These are phyloP conservation scores for Amiota mariae DNA, from an alignment of 2,888 invertebrate species.

Conservation along the genomic window DNA sequence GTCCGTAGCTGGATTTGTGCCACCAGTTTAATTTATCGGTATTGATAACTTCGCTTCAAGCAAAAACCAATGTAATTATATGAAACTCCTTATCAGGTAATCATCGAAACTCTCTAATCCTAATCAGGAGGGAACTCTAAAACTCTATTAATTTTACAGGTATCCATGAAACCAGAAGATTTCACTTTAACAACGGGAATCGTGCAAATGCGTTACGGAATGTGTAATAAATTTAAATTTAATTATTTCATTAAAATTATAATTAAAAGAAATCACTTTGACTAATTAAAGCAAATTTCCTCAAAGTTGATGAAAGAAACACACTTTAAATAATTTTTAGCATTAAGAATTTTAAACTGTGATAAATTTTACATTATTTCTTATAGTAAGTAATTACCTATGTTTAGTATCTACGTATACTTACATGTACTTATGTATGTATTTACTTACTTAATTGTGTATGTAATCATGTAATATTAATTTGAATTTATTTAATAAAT, in stretches of 20 bases:
- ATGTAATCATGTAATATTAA: not conserved
- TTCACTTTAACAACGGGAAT: conserved; percentile 45
- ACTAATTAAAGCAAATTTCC: not conserved
- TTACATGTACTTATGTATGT: not conserved
- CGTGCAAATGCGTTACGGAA: conserved; percentile 56
- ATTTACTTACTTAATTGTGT: not conserved
- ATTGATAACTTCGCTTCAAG: not conserved
- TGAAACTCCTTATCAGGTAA: not conserved
- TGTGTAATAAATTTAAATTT: conserved; percentile 55
- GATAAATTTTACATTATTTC: conserved; percentile 66
- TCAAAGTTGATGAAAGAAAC: conserved; percentile 13
- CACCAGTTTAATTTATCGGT: conserved; percentile 79
- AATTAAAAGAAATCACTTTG: not conserved
- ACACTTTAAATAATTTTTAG: conserved; percentile 43
- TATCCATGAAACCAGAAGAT: not conserved
- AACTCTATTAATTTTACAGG: too few relatives aligned
- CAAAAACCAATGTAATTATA: not conserved
- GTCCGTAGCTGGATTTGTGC: conserved; percentile 81
- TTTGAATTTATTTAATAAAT: conserved; percentile 12
- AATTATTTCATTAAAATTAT: conserved; percentile 9
- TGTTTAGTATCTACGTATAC: conserved; percentile 7
- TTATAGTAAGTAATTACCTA: conserved; percentile 43
- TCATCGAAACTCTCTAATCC: not conserved
- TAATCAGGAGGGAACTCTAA: not conserved
- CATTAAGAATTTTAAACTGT: conserved; percentile 62